Evolutionary conservation across 1,140 invertebrate genomes (phyloP), one percentile per base, ranked within the genome.

Genomic region (Metaphire vulgaris): DNA sequence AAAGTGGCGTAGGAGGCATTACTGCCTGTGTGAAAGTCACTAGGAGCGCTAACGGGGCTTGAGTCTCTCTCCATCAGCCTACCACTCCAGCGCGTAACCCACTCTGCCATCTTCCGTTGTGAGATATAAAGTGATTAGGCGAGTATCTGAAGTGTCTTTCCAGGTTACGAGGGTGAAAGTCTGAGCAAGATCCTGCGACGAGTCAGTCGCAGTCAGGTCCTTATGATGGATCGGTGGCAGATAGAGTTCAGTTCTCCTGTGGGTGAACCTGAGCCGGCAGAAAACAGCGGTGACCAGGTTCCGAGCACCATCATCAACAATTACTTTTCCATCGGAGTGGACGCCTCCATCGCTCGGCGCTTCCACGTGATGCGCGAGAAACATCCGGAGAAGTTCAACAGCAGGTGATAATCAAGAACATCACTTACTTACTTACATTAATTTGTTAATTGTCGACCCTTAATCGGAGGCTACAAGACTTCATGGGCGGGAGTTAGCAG

Each of bases 271-370:
- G 41, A 56, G 6, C 41, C 6, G 41, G 21, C 41, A 6, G 41
- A 56, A 21, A 56, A 6, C 6, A 26, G 31, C 16, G 26, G 90
- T 1, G 91, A 92, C 80, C 89, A 90, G 0, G 94, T 97, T 79
- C 96, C 96, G 0, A 96, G 96, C 86, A 97, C 94, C 82, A 97
- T 98, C 78, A 96, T 98, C 84, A 98, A 98, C 86, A 98, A 98
- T 86, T 98, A 98, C 86, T 98, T 97, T 87, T 96, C 94, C 26
- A 92, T 98, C 79, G 96, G 96, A 67, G 96, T 98, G 81, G 96
- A 98, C 87, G 96, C 96, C 0, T 96, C 95, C 2, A 98, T 98
- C 81, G 97, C 95, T 83, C 94, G 97, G 68, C 95, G 97, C 84
- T 98, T 98, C 87, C 96, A 98, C 87, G 89, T 96, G 80, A 96